Base-by-base conservation (phyloP, 2,888 invertebrate species). In the Drosophila barbarae region DNA sequence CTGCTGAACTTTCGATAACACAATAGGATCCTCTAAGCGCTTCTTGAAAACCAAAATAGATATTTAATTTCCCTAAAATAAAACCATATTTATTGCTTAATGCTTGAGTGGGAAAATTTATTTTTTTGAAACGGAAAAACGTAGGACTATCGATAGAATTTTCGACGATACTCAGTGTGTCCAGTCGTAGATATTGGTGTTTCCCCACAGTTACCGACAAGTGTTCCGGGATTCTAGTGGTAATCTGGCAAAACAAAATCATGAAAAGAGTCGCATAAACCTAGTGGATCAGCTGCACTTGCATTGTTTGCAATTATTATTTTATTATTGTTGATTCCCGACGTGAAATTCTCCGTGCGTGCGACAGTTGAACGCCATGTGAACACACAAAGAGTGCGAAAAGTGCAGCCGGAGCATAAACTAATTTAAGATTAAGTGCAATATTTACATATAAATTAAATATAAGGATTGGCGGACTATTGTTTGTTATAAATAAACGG, bases 401-500 rank as follows among this genome's bases (percentile, higher is more conserved):
- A n/a, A 42, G 61, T 61, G 61, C 52, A 38, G 51, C 35, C 42
- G 26, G 10, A 32, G 61, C 42, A 42, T 36, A 32, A 51, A 36
- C 41, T 63, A 44, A 44, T 44, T 41, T 52, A 61, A 42, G 32
- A 44, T 52, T 44, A 63, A 51, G 61, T 63, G 61, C 61, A 63
- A 63, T 63, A 63, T 44, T 44, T 63, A 61, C 52, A 34, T 42
- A 50, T 36, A 35, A 32, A 23, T 35, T 52, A 36, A 61, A 44
- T 38, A 38, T 61, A 63, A 63, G 61, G 51, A 47, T 47, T 32
- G 13, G 2, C 46, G 21, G 18, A 61, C 60, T 13, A 50, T 46
- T 49, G 28, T 35, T 61, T 8, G 34, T 52, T 63, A 63, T 44
- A 63, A 63, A 63, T 63, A 63, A 61, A 63, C 51, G 28, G 10